These are phyloP conservation scores for Philereme transversata DNA, from an alignment of 2,888 invertebrate species.

Conservation along the genomic window DNA sequence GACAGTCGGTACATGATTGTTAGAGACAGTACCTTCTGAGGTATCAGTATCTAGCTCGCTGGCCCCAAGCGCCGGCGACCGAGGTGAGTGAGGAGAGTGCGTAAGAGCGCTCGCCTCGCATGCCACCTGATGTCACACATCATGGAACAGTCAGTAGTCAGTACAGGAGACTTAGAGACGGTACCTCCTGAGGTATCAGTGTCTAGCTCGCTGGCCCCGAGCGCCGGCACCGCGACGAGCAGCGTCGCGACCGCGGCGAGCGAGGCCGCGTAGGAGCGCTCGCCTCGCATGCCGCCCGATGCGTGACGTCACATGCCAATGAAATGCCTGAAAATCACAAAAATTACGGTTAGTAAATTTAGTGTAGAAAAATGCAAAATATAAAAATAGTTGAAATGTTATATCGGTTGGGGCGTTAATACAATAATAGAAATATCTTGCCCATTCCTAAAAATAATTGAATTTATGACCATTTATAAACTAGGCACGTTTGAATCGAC, in stretches of 20 bases:
- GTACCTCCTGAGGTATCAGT: conserved; percentile 23
- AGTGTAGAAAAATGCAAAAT: background rate
- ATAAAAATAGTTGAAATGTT: no score
- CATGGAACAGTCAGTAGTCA: background rate
- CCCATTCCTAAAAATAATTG: background rate
- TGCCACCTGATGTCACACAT: conserved; percentile 39
- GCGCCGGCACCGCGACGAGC: conserved; percentile 50
- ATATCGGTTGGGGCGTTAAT: no score
- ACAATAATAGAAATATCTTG: no score
- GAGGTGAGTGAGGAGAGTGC: conserved; percentile 64
- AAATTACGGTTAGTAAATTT: background rate
- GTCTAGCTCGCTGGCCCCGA: conserved; percentile 27
- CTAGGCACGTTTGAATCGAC: conserved; percentile 2
- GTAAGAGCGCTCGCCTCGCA: conserved; percentile 72
- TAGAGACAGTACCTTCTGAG: conserved; percentile 21
- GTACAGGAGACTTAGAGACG: background rate
- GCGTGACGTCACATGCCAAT: conserved; percentile 72
- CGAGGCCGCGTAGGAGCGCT: conserved; percentile 69
- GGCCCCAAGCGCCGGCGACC: conserved; percentile 43
- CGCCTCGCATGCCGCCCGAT: conserved; percentile 63
- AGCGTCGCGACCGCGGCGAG: conserved; percentile 73
- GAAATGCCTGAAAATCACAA: conserved; percentile 54
- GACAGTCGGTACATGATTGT: no score
- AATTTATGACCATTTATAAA: background rate
- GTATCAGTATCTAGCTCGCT: conserved; percentile 42